These are phyloP conservation scores for Drepana arcuata DNA, from an alignment of 1,140 invertebrate genomes.

Conservation along the genomic window DNA sequence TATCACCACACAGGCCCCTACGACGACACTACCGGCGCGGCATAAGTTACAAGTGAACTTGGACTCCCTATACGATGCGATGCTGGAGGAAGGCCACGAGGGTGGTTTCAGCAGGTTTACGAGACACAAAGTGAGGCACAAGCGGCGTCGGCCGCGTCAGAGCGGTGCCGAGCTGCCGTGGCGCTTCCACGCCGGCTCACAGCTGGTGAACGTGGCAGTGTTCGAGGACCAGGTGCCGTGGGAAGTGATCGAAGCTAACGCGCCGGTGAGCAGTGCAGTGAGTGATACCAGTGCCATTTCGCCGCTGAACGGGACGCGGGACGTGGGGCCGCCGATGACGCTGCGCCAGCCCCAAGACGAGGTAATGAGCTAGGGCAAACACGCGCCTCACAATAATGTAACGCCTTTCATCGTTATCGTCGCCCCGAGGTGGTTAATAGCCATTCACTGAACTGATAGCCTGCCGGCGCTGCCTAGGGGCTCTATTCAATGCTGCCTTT, in stretches of 20 bases:
- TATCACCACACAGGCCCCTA: constrained; percentile 18
- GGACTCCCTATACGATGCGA: constrained; percentile 48
- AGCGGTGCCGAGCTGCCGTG: constrained; percentile 49
- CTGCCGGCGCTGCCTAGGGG: constrained; percentile 28
- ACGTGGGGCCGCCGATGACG: constrained; percentile 49
- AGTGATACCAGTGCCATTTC: constrained; percentile 44
- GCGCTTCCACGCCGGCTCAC: constrained; percentile 46
- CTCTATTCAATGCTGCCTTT: constrained; percentile 41
- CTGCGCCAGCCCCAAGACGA: constrained; percentile 48
- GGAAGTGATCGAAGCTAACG: constrained; percentile 38
- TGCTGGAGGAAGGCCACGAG: constrained; percentile 57
- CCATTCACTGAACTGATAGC: constrained; percentile 45
- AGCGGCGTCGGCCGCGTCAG: constrained; percentile 46
- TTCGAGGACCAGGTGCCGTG: constrained; percentile 52
- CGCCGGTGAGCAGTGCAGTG: constrained; percentile 47
- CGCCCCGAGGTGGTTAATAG: constrained; percentile 50
- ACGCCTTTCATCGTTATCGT: constrained; percentile 46
- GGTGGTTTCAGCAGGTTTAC: constrained; percentile 40
- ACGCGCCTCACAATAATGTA: constrained; percentile 18
- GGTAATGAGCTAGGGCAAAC: constrained; percentile 48
- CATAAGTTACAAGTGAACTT: constrained; percentile 49
- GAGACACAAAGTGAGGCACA: constrained; percentile 57
- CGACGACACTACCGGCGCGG: constrained; percentile 13
- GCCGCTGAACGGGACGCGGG: constrained; percentile 30
- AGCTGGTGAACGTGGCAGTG: constrained; percentile 42